These are phyloP conservation scores for Psylliodes chrysocephalus DNA, from an alignment of 2,888 invertebrate species.

Conservation along the genomic window DNA sequence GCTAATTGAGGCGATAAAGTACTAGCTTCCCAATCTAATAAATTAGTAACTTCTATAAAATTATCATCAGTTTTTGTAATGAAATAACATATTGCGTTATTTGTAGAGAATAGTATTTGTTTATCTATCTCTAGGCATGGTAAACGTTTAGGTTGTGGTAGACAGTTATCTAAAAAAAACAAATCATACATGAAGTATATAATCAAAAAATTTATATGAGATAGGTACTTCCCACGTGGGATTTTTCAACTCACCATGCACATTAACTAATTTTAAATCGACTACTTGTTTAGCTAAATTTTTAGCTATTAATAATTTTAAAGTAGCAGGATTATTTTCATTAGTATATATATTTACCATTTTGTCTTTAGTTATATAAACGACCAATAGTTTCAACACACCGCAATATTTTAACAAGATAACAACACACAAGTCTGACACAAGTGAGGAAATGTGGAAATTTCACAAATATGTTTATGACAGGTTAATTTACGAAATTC, in stretches of 20 bases:
- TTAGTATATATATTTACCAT: constrained; percentile 81
- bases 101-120: constrained; percentile 76
- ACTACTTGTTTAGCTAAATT: constrained; percentile 72
- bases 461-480: too few species aligned
- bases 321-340: constrained; percentile 78
- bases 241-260: constrained; percentile 57
- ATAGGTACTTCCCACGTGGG: constrained; percentile 24
- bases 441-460: too few species aligned
- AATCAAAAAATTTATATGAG: too few species aligned
- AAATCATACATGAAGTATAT: too few species aligned
- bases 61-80: constrained; percentile 65
- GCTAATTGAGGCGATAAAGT: constrained; percentile 70
- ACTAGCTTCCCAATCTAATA: constrained; percentile 75
- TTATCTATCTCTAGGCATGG: constrained; percentile 74
- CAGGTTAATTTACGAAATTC: neutral
- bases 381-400: too few species aligned
- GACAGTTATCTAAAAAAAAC: constrained; percentile 61
- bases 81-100: constrained; percentile 76
- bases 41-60: constrained; percentile 65
- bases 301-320: constrained; percentile 78
- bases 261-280: constrained; percentile 69
- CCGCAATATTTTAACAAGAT: too few species aligned
- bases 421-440: too few species aligned
- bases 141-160: constrained; percentile 70
- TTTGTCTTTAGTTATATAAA: constrained; percentile 20